These are phyloP conservation scores for Nomada fabriciana DNA, from an alignment of 2,888 invertebrate genomes.

Conservation along the genomic window DNA sequence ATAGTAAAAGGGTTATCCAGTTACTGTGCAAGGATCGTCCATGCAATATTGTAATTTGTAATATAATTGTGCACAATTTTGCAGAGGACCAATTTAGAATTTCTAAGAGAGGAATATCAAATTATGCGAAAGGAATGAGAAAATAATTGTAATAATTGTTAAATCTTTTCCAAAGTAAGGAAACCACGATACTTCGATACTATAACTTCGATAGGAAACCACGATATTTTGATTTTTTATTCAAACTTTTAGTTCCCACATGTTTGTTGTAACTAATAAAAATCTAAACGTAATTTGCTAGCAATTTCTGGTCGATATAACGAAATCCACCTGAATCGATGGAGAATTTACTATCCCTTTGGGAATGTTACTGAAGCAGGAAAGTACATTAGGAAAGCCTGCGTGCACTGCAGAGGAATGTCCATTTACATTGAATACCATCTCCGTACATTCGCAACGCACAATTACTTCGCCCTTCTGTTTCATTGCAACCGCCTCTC, in stretches of 20 bases:
- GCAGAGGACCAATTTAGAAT: too few species aligned
- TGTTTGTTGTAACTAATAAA: too few species aligned
- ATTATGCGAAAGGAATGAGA: too few species aligned
- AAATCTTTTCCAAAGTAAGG: too few species aligned
- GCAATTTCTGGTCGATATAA: too few species aligned
- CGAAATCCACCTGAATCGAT: too few species aligned
- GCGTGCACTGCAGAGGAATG: not conserved
- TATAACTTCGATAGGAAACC: too few species aligned
- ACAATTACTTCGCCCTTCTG: not conserved
- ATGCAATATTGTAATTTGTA: not conserved
- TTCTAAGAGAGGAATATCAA: too few species aligned
- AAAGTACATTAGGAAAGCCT: not conserved
- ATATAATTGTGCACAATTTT: not conserved
- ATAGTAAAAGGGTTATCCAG: not conserved
- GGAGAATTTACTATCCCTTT: not conserved
- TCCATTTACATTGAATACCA: constrained; percentile 26
- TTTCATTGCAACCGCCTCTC: not conserved
- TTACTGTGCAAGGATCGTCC: not conserved
- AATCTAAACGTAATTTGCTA: too few species aligned
- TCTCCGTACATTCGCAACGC: not conserved
- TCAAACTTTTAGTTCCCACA: not conserved
- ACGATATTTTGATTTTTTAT: not conserved
- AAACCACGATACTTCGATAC: not conserved
- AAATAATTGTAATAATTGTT: too few species aligned
- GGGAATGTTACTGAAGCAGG: not conserved